phyloP scores from a whole-genome alignment of 2,888 invertebrate species.

The Scaptomyza reducta region DNA sequence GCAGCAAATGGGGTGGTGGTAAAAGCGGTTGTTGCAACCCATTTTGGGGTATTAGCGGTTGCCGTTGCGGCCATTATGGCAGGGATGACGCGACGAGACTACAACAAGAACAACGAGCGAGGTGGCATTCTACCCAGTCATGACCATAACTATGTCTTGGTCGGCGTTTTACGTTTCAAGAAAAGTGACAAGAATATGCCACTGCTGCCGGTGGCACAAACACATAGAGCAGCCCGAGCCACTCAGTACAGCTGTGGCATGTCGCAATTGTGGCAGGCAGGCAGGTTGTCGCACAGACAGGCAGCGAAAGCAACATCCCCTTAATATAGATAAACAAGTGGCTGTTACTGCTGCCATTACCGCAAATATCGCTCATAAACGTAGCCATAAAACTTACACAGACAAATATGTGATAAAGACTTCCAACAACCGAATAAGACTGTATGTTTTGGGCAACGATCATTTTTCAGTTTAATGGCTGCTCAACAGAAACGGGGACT shows the following conservation, averaged over 20 bases:
- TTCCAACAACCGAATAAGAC: constrained; percentile 33
- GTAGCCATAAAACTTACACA: constrained; percentile 67
- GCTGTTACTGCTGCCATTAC: constrained; percentile 55
- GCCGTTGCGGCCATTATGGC: constrained; percentile 49
- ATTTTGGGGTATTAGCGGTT: constrained; percentile 47
- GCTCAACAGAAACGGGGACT: constrained; percentile 25
- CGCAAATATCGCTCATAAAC: constrained; percentile 74
- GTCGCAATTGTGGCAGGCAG: constrained; percentile 21
- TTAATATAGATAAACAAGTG: constrained; percentile 65
- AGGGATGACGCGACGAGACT: constrained; percentile 47
- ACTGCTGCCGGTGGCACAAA: constrained; percentile 42
- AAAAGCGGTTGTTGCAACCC: constrained; percentile 13
- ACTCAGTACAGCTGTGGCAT: constrained; percentile 29
- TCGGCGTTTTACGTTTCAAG: constrained; percentile 49
- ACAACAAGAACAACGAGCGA: constrained; percentile 2
- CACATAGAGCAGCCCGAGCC: not conserved
- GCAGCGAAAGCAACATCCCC: constrained; percentile 20
- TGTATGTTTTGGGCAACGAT: constrained; percentile 1
- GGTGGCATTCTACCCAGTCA: constrained; percentile 29
- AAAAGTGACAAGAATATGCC: constrained; percentile 63
- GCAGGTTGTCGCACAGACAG: not conserved
- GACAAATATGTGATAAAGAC: constrained; percentile 71
- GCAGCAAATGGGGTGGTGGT: constrained; percentile 4
- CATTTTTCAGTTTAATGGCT: constrained; percentile 53
- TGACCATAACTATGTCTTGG: constrained; percentile 65